Conservation (phyloP, 2,113 vertebrate genomes). For the Opisthocomus hoazin region DNA sequence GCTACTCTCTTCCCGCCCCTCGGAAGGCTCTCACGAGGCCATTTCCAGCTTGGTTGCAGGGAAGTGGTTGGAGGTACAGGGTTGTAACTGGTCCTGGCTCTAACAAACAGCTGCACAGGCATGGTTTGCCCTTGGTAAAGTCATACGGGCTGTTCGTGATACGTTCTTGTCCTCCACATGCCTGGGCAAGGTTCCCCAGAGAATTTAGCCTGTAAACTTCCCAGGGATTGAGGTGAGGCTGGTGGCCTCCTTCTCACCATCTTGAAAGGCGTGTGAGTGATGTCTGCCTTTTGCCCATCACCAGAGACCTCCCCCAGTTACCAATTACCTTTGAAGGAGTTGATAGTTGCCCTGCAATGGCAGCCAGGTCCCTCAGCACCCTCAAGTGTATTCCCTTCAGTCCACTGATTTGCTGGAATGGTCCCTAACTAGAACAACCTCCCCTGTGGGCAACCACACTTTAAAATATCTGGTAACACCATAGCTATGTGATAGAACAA, state of each 20-base stretch:
- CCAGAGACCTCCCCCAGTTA: not conserved
- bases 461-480: not conserved
- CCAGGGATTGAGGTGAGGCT: not conserved
- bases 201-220: not conserved
- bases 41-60: not conserved
- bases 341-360: not conserved
- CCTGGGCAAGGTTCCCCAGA: not conserved
- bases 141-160: not conserved
- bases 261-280: not conserved
- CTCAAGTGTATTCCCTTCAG: not conserved
- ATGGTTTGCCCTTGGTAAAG: not conserved
- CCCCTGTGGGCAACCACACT: not conserved
- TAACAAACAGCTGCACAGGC: too few species aligned
- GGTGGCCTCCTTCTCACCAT: not conserved
- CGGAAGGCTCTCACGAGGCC: rapidly evolving
- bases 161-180: not conserved
- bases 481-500: not conserved
- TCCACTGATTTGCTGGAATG: not conserved
- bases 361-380: not conserved
- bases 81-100: not conserved
- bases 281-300: not conserved
- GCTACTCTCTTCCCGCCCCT: too few species aligned
- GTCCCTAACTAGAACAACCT: not conserved
- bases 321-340: not conserved
- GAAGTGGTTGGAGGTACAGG: not conserved